Conservation (phyloP, 2,113 vertebrate genomes). For the Tympanuchus pallidicinctus region DNA sequence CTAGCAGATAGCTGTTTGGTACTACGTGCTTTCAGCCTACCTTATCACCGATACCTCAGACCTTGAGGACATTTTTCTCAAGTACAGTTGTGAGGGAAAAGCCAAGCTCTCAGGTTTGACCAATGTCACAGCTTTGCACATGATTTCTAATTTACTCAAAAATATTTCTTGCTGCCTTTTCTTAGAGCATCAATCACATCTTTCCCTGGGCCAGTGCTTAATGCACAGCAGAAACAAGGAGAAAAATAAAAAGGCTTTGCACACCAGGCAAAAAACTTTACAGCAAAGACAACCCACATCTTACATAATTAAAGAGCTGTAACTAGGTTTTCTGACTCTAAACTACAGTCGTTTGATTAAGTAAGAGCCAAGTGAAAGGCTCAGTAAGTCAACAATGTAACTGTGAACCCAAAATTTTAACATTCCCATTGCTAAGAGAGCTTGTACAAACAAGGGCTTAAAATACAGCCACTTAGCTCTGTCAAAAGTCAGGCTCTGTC, state of each 20-base stretch:
- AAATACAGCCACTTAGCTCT: conserved; percentile 66
- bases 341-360: conserved; percentile 61
- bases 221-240: neutral
- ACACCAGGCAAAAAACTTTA: conserved; percentile 30
- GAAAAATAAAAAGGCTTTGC: neutral
- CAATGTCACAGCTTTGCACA: neutral
- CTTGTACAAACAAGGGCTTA: conserved; percentile 66
- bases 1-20: neutral
- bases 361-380: conserved; percentile 53
- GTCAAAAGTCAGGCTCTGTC: conserved; percentile 24
- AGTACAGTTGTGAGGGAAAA: neutral
- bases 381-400: conserved; percentile 61
- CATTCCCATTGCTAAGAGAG: conserved; percentile 59
- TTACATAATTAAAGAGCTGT: conserved; percentile 68
- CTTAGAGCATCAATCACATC: neutral
- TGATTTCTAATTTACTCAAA: neutral
- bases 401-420: conserved; percentile 62
- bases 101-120: neutral
- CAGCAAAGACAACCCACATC: conserved; percentile 37
- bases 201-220: neutral
- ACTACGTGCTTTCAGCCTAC: neutral
- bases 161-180: neutral
- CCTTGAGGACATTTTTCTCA: neutral
- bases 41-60: neutral
- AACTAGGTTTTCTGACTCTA: conserved; percentile 59